Percentiles rank a stretch among this genome's conserved stretches.
Conservation (phyloP, 2,797 vertebrate species). For the Silurus lanzhouensis region DNA sequence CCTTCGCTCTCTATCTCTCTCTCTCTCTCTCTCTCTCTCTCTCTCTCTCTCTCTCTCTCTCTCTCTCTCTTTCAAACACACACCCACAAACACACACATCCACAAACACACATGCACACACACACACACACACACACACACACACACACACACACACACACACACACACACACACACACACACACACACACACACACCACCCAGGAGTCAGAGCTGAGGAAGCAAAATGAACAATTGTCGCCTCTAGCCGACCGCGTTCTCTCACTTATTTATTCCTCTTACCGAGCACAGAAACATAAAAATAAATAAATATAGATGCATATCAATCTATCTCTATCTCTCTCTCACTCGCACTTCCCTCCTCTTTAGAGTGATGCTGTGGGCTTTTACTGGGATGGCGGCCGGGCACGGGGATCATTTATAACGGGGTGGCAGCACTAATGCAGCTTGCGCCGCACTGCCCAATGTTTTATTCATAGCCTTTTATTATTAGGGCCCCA, state of each 20-base stretch:
- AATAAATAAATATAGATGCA: conserved; percentile 78
- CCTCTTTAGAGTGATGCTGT: conserved; percentile 80
- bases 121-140: conserved; percentile 18
- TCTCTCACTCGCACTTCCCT: conserved; percentile 51
- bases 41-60: conserved; percentile 17
- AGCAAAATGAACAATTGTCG: conserved; percentile 70
- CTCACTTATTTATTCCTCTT: conserved; percentile 73
- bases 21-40: conserved; percentile 7
- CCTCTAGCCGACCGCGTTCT: conserved; percentile 61
- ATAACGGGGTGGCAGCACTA: conserved; percentile 79
- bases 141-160: conserved; percentile 2
- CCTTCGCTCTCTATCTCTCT: conserved; percentile 18
- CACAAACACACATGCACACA: neutral
- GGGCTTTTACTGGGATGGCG: conserved; percentile 83
- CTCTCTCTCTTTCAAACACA: neutral
- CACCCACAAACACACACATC: conserved; percentile 1
- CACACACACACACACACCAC: conserved; percentile 40
- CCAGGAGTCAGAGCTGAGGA: conserved; percentile 57
- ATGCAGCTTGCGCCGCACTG: conserved; percentile 76
- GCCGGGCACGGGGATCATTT: conserved; percentile 80
- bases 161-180: conserved; percentile 18
- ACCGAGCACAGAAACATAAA: conserved; percentile 70
- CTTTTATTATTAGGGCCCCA: conserved; percentile 85
- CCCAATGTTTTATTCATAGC: conserved; percentile 86
- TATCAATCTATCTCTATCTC: conserved; percentile 59